Conservation (phyloP, 2,113 vertebrate genomes). For the Melanerpes formicivorus region DNA sequence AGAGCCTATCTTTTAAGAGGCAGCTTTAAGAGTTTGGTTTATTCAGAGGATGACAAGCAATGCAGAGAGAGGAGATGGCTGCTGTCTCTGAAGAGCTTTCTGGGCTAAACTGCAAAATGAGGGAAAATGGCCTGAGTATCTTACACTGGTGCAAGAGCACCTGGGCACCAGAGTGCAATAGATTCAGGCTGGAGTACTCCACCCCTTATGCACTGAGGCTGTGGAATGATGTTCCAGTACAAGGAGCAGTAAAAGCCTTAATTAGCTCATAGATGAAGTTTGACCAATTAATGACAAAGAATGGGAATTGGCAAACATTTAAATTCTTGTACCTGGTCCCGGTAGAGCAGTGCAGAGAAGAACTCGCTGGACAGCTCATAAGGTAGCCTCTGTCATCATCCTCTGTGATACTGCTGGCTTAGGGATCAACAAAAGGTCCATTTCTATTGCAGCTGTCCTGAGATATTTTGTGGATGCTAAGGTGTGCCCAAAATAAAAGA, state of each 20-base stretch:
- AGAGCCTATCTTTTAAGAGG: not conserved
- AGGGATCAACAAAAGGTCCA: not conserved
- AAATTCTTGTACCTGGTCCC: not conserved
- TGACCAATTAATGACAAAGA: not conserved
- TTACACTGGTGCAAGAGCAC: not conserved
- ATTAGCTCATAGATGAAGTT: not conserved
- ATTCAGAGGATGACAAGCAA: not conserved
- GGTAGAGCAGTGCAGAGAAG: not conserved
- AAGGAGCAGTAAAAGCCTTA: not conserved
- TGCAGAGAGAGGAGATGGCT: not conserved
- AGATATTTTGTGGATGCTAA: not conserved
- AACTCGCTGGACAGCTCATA: accelerated
- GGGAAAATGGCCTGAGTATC: not conserved
- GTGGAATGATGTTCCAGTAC: not conserved
- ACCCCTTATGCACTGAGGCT: not conserved
- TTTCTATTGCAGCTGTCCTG: not conserved
- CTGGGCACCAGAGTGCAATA: not conserved
- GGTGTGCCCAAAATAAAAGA: slow-evolving; percentile 26
- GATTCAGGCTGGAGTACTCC: not conserved
- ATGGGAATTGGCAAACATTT: not conserved
- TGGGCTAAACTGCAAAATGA: not conserved
- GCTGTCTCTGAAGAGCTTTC: not conserved
- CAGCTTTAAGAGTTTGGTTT: not conserved
- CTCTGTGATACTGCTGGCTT: not conserved
- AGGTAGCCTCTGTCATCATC: not conserved